These are phyloP conservation scores for Corydoras maculifer DNA, from an alignment of 2,113 vertebrate genomes.

Conservation along the genomic window DNA sequence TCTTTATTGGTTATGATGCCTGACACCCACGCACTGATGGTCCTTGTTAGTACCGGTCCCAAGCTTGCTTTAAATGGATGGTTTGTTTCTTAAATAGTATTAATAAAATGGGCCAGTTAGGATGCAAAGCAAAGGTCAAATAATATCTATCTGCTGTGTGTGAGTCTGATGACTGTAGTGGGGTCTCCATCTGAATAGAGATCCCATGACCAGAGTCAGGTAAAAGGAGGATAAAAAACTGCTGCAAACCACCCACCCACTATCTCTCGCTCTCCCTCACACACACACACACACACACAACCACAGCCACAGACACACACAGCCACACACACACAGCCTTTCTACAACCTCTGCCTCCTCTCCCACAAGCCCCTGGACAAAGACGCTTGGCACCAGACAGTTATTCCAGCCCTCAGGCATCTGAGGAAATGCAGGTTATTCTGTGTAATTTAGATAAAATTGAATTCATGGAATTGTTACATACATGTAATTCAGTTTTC, in stretches of 20 bases:
- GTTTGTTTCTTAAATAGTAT: background rate
- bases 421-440: conserved; percentile 60
- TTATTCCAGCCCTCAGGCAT: conserved; percentile 65
- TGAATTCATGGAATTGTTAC: background rate
- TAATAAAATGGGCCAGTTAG: conserved; percentile 12
- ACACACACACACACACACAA: too few species aligned
- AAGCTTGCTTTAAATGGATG: background rate
- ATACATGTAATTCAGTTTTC: background rate
- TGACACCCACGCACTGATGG: too few species aligned
- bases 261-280: background rate
- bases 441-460: background rate
- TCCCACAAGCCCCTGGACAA: conserved; percentile 62
- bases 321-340: conserved; percentile 19
- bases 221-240: conserved; percentile 21
- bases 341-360: conserved; percentile 63
- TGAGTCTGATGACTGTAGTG: conserved; percentile 20
- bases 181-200: conserved; percentile 12
- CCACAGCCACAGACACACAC: background rate
- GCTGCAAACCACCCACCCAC: background rate
- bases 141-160: conserved; percentile 13
- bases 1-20: too few species aligned
- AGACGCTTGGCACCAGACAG: conserved; percentile 73
- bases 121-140: conserved; percentile 12
- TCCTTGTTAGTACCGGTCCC: too few species aligned
- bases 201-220: conserved; percentile 39